Evolutionary conservation across 2,113 vertebrate species (phyloP).

Genomic region (Gulo gulo): DNA sequence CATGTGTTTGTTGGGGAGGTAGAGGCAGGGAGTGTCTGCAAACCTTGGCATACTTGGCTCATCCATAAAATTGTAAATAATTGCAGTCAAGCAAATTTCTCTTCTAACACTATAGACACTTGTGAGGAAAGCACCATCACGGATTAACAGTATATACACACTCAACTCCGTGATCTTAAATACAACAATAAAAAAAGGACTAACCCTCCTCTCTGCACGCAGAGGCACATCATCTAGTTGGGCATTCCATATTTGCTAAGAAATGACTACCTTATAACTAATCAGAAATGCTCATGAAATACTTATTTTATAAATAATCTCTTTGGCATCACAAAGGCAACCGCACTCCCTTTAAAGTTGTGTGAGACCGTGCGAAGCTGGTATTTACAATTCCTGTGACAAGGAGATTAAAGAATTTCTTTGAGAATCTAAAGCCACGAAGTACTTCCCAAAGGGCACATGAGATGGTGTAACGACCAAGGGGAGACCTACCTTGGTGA

Average conservation of each 20-base stretch:
- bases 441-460: not conserved
- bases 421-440: not conserved
- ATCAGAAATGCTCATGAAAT: not conserved
- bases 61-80: not conserved
- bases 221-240: not conserved
- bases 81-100: not conserved
- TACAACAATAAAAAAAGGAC: not conserved
- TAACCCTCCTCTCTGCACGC: not conserved
- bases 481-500: not conserved
- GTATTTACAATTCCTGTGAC: not conserved
- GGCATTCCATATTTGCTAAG: not conserved
- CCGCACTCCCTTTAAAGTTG: not conserved
- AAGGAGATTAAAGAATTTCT: not conserved
- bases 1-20: no score
- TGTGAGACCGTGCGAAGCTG: not conserved
- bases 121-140: not conserved
- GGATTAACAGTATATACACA: not conserved
- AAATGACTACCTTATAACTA: not conserved
- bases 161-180: not conserved
- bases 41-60: not conserved
- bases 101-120: not conserved
- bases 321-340: not conserved
- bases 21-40: not conserved
- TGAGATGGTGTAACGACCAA: accelerated
- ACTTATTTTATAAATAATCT: not conserved